phyloP scores from a whole-genome alignment of 2,113 vertebrate genomes.

The Sorex araneus region DNA sequence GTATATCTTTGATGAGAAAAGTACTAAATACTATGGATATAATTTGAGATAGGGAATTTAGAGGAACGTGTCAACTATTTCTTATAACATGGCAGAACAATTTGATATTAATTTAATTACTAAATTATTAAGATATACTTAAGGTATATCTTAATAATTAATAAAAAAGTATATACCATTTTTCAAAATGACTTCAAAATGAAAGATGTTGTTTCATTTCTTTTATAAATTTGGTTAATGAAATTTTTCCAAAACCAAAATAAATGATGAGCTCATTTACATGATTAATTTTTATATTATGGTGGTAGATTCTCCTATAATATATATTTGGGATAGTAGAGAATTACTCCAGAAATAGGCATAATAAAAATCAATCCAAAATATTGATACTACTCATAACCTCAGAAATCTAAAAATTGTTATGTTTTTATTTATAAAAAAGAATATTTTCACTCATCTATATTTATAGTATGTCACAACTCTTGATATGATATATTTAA shows the following conservation, averaged over 20 bases:
- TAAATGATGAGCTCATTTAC: constrained; percentile 75
- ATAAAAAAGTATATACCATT: constrained; percentile 17
- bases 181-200: constrained; percentile 80
- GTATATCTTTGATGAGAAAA: neutral
- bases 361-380: constrained; percentile 10
- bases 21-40: neutral
- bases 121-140: neutral
- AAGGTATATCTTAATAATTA: neutral
- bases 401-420: constrained; percentile 36
- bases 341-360: neutral
- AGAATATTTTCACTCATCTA: neutral
- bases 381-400: neutral
- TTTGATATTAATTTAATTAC: constrained; percentile 23
- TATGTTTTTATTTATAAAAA: neutral
- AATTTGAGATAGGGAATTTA: neutral
- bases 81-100: neutral
- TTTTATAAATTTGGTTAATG: constrained; percentile 84
- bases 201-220: constrained; percentile 83
- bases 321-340: neutral
- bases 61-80: neutral
- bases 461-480: constrained; percentile 29
- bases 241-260: constrained; percentile 74
- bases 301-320: constrained; percentile 53
- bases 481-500: neutral
- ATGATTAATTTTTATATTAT: constrained; percentile 60